Evolutionary conservation across 1,140 invertebrate species (phyloP).

Genomic region (Drosophila arawakana): DNA sequence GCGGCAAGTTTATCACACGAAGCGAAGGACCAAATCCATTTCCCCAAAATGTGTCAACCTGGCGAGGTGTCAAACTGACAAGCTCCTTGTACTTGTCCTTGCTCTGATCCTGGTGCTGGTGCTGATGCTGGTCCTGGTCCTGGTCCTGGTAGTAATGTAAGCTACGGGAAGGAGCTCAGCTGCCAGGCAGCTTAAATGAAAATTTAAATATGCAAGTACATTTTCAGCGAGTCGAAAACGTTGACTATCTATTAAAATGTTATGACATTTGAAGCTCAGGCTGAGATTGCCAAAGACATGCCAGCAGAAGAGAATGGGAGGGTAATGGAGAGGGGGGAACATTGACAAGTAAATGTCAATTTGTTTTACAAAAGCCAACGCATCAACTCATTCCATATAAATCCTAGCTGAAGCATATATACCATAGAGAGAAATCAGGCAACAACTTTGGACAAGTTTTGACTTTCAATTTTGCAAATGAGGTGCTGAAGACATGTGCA

Average conservation of each 20-base stretch:
- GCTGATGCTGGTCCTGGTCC: background rate
- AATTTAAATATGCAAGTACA: constrained; percentile 80
- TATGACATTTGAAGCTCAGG: constrained; percentile 62
- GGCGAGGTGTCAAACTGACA: constrained; percentile 22
- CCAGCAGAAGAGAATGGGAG: too few species aligned
- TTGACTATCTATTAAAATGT: constrained; percentile 76
- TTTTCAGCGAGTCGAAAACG: constrained; percentile 52
- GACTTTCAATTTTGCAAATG: constrained; percentile 81
- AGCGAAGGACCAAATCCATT: background rate
- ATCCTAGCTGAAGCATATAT: background rate
- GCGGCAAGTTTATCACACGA: constrained; percentile 38
- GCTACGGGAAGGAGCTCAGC: background rate
- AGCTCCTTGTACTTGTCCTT: background rate
- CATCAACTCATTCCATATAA: constrained; percentile 30
- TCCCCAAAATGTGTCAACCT: constrained; percentile 39
- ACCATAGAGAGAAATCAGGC: constrained; percentile 14
- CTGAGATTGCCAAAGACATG: constrained; percentile 34
- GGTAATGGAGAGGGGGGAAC: background rate
- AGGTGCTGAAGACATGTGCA: constrained; percentile 75
- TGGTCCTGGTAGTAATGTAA: background rate
- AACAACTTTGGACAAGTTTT: constrained; percentile 74
- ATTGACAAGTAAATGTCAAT: constrained; percentile 79
- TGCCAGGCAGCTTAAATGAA: constrained; percentile 27
- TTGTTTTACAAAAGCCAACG: constrained; percentile 68
- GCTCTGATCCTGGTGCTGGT: background rate